phyloP scores from a whole-genome alignment of 2,113 vertebrate species.

The Lamprologus tigripictilis region DNA sequence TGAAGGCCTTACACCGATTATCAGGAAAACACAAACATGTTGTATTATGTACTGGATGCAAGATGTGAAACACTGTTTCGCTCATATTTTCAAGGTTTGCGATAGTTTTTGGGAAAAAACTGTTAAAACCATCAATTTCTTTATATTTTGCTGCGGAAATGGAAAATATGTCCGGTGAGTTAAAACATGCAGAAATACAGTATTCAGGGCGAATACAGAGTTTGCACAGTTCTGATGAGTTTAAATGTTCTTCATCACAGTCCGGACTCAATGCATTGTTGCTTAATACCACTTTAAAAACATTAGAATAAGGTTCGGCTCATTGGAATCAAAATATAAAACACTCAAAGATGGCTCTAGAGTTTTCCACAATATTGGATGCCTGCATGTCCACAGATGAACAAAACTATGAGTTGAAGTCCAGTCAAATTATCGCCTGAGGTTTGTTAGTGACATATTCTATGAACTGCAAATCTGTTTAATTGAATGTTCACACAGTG shows the following conservation, averaged over 20 bases:
- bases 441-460: not conserved
- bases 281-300: not conserved
- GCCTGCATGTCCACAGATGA: not conserved
- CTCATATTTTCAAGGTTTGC: not conserved
- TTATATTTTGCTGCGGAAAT: not conserved
- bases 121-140: not conserved
- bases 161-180: not conserved
- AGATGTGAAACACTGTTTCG: not conserved
- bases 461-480: not conserved
- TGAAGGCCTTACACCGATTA: not conserved
- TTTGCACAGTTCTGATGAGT: not conserved
- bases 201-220: not conserved
- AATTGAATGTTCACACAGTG: not conserved
- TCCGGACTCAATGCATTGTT: not conserved
- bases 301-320: not conserved
- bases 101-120: not conserved
- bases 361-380: not conserved
- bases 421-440: not conserved
- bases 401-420: not conserved
- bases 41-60: not conserved
- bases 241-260: not conserved
- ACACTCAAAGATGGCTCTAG: not conserved
- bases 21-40: not conserved
- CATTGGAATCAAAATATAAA: not conserved
- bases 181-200: not conserved